phyloP scores from a whole-genome alignment of 1,140 invertebrate genomes.

The Diorhabda elongata region DNA sequence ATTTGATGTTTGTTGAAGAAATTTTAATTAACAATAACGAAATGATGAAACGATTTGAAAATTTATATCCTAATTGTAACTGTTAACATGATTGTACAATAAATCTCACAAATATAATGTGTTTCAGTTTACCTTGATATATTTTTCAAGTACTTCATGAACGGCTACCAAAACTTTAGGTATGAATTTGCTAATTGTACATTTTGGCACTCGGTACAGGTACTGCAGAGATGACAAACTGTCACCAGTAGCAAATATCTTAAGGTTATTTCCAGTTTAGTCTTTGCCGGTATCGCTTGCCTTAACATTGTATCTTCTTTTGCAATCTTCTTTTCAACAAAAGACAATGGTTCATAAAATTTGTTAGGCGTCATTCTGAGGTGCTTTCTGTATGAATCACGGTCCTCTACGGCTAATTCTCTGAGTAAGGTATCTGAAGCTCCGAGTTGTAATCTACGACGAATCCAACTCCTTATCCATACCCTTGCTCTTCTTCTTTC shows the following conservation, averaged over 20 bases:
- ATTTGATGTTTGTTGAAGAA: no score
- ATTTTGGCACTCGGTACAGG: no score
- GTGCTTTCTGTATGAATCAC: slow-evolving; percentile 9
- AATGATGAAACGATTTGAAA: no score
- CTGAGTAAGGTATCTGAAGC: background rate
- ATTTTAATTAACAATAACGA: no score
- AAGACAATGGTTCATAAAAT: slow-evolving; percentile 1
- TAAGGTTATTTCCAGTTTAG: no score
- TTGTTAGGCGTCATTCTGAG: background rate
- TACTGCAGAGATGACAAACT: background rate
- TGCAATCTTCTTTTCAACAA: slow-evolving; percentile 10
- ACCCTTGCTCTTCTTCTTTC: no score
- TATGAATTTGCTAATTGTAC: slow-evolving; percentile 16
- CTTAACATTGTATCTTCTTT: slow-evolving; percentile 5
- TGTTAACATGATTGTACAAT: no score
- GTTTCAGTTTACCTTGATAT: background rate
- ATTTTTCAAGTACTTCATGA: background rate
- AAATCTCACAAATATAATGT: no score
- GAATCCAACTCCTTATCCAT: no score
- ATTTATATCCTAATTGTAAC: no score
- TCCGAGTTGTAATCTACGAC: background rate
- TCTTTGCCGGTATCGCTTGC: no score
- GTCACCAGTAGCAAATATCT: slow-evolving; percentile 14
- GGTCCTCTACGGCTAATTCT: slow-evolving; percentile 11
- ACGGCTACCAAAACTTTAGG: slow-evolving; percentile 16